Percentiles rank a stretch among this genome's conserved stretches.
Evolutionary conservation across 2,888 invertebrate species (phyloP).

Genomic region (Pasiphila rectangulata): DNA sequence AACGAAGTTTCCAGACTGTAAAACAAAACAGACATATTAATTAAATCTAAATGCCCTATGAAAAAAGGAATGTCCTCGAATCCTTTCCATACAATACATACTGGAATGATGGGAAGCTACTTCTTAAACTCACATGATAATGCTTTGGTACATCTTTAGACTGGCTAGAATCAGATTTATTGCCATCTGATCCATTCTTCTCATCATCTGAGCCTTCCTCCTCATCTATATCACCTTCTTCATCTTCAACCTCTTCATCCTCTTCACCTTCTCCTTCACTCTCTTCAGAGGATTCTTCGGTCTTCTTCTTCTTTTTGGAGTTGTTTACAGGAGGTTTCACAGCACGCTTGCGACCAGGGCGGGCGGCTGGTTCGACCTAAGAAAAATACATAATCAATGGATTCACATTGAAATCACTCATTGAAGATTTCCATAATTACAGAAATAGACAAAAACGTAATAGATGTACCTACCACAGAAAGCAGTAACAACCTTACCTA

Average conservation of each 20-base stretch:
- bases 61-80: no score
- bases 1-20: constrained; percentile 84
- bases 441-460: no score
- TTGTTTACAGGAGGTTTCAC: constrained; percentile 60
- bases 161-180: constrained; percentile 78
- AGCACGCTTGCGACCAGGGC: constrained; percentile 62
- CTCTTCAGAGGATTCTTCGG: constrained; percentile 65
- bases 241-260: constrained; percentile 69
- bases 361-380: constrained; percentile 62
- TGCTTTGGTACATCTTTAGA: constrained; percentile 80
- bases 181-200: constrained; percentile 77
- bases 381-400: background rate
- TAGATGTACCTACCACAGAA: no score
- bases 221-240: constrained; percentile 71
- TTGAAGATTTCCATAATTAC: no score
- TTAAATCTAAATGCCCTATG: no score
- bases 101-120: no score
- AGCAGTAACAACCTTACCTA: no score
- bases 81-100: no score
- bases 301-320: constrained; percentile 74
- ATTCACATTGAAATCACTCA: no score
- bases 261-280: constrained; percentile 69
- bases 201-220: constrained; percentile 78
- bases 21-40: background rate
- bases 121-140: constrained; percentile 77